These are phyloP conservation scores for Macaca fascicularis DNA, from an alignment of 2,113 vertebrate genomes.

Conservation along the genomic window DNA sequence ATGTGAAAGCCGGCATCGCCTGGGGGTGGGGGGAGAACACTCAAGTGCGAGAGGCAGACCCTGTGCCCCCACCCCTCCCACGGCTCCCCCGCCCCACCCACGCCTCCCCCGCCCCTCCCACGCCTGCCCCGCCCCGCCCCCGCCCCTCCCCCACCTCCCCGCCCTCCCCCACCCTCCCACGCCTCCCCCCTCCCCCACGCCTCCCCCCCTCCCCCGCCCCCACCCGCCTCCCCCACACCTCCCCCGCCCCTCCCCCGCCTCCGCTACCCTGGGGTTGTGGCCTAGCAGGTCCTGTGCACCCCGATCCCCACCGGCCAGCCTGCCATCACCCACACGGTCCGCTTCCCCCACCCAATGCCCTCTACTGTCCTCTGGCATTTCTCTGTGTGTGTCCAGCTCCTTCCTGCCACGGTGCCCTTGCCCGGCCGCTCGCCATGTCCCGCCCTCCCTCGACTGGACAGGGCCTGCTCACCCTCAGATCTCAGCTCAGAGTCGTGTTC, in stretches of 20 bases:
- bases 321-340: rapidly evolving
- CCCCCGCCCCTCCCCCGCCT: rapidly evolving
- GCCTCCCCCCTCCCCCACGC: rapidly evolving
- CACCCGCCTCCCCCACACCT: rapidly evolving
- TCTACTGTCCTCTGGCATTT: not conserved
- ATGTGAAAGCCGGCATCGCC: not conserved
- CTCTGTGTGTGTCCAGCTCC: not conserved
- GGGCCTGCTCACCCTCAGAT: not conserved
- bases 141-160: rapidly evolving
- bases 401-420: not conserved
- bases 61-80: not conserved
- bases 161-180: too few relatives aligned
- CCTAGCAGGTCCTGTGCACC: not conserved
- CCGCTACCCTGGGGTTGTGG: not conserved
- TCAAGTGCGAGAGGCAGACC: not conserved
- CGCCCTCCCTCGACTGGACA: not conserved
- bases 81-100: rapidly evolving
- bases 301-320: too few relatives aligned
- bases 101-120: rapidly evolving
- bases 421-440: rapidly evolving
- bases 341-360: rapidly evolving
- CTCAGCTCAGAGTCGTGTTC: not conserved
- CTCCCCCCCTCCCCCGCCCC: too few relatives aligned
- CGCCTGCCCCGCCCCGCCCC: rapidly evolving
- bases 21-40: rapidly evolving